These are phyloP conservation scores for Orchestes rusci DNA, from an alignment of 2,888 invertebrate species.

Conservation along the genomic window DNA sequence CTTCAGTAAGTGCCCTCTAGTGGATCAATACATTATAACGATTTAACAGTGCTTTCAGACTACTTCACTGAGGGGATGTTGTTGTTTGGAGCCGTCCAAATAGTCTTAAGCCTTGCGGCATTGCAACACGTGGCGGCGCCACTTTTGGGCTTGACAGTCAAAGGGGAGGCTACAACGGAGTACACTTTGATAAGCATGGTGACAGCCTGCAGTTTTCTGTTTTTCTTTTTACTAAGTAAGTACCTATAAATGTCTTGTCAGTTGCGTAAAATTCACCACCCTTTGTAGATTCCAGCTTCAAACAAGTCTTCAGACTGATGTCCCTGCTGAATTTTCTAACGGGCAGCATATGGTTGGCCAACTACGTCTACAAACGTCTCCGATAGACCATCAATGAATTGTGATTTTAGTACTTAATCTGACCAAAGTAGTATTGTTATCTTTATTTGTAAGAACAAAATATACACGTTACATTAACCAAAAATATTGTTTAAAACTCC, in stretches of 20 bases:
- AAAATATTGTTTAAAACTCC: too few relatives aligned
- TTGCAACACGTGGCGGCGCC: constrained; percentile 37
- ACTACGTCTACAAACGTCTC: constrained; percentile 40
- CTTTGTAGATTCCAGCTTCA: constrained; percentile 38
- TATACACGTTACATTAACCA: background rate
- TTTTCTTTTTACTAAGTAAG: too few relatives aligned
- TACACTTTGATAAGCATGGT: constrained; percentile 34
- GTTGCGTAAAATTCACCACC: too few relatives aligned
- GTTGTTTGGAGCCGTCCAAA: constrained; percentile 37
- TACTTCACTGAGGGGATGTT: constrained; percentile 33
- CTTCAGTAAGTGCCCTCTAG: constrained; percentile 44
- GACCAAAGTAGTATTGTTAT: background rate
- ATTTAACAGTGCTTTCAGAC: constrained; percentile 36
- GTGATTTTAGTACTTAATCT: background rate
- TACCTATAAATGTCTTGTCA: too few relatives aligned
- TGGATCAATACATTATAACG: background rate
- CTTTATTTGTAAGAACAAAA: background rate
- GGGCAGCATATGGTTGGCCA: constrained; percentile 39
- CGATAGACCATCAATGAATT: constrained; percentile 12
- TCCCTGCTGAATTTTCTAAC: constrained; percentile 39
- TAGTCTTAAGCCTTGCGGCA: constrained; percentile 37
- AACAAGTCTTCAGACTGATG: constrained; percentile 38
- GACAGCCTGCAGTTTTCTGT: constrained; percentile 34
- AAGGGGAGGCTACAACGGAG: constrained; percentile 36
- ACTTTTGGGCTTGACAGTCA: constrained; percentile 34